Conservation (phyloP, 2,113 vertebrate species). For the Cryptoleucopteryx plumbea region DNA sequence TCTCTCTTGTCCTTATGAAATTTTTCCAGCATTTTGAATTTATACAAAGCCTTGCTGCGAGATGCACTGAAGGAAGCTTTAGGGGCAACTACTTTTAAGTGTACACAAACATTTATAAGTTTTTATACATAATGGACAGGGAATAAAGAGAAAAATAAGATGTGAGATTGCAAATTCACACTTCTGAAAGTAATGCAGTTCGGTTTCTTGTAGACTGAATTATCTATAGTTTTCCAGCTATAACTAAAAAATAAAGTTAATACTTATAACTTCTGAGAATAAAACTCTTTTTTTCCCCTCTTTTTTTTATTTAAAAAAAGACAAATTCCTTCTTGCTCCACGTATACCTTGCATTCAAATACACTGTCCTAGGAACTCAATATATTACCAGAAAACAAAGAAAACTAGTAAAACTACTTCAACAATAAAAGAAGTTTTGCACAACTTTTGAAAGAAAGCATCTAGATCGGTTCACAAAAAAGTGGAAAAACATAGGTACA, state of each 20-base stretch:
- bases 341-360: neutral
- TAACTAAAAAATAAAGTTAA: neutral
- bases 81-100: constrained; percentile 28
- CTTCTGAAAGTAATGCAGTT: neutral
- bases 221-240: neutral
- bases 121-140: neutral
- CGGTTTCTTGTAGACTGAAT: neutral
- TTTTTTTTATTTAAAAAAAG: neutral
- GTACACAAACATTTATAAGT: neutral
- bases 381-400: neutral
- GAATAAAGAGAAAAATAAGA: constrained; percentile 15
- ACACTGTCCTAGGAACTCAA: neutral
- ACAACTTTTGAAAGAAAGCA: neutral
- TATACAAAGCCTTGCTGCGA: constrained; percentile 67
- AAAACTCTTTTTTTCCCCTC: neutral
- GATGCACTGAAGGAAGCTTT: constrained; percentile 65
- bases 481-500: neutral
- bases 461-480: neutral
- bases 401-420: neutral
- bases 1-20: constrained; percentile 41
- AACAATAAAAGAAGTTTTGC: neutral
- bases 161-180: neutral
- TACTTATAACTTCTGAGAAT: neutral
- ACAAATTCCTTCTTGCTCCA: neutral
- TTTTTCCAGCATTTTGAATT: constrained; percentile 43